A percentile compares a stretch with the other conserved stretches of the same genome.
phyloP scores from a whole-genome alignment of 2,113 vertebrate genomes.

The Panthera leo region DNA sequence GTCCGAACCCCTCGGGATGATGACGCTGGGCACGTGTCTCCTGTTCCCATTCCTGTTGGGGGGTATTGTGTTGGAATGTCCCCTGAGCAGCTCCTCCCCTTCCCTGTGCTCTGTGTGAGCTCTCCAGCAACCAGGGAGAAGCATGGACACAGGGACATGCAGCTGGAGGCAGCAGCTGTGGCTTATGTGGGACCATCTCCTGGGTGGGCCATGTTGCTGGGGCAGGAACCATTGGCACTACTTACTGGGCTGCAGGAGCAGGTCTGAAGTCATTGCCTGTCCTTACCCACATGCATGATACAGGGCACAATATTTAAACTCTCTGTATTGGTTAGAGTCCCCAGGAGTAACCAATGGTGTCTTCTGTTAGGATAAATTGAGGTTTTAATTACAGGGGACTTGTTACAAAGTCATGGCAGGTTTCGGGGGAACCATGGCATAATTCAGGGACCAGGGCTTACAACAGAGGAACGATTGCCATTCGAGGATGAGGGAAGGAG shows the following conservation, averaged over 20 bases:
- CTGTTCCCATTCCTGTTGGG: neutral
- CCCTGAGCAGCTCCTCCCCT: neutral
- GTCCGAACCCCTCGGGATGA: neutral
- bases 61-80: neutral
- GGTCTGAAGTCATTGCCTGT: neutral
- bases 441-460: too few relatives aligned
- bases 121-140: neutral
- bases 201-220: rapidly evolving
- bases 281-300: too few relatives aligned
- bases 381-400: neutral
- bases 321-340: neutral
- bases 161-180: neutral
- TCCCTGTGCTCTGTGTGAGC: neutral
- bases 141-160: neutral
- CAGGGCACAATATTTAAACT: neutral
- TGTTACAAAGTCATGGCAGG: neutral
- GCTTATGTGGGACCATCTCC: neutral
- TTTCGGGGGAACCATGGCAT: rapidly evolving
- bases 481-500: neutral
- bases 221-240: neutral
- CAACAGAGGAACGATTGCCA: neutral
- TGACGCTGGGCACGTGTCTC: neutral
- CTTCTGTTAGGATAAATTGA: neutral
- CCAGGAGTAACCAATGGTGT: neutral
- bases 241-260: neutral